Evolutionary conservation across 1,140 invertebrate genomes (phyloP).

Genomic region (Drosophila sechellia): DNA sequence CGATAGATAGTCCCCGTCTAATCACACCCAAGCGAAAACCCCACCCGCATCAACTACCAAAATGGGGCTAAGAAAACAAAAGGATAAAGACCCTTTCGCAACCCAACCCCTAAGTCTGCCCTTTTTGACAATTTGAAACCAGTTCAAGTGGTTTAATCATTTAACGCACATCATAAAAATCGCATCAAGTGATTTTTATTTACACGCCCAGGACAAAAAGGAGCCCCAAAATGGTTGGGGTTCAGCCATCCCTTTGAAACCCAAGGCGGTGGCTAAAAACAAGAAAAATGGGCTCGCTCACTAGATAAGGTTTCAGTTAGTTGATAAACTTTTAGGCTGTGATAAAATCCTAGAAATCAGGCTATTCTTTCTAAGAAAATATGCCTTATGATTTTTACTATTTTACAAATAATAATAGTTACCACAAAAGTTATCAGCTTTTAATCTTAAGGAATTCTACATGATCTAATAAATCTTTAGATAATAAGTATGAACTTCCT

Average conservation of each 20-base stretch:
- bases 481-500: too few relatives aligned
- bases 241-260: conserved; percentile 67
- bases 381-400: too few relatives aligned
- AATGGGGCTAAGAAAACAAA: conserved; percentile 65
- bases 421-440: too few relatives aligned
- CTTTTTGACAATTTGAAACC: conserved; percentile 75
- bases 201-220: conserved; percentile 63
- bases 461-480: too few relatives aligned
- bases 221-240: conserved; percentile 5
- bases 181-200: conserved; percentile 81
- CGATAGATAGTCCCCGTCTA: conserved; percentile 37
- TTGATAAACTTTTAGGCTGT: conserved; percentile 17
- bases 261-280: conserved; percentile 16
- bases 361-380: too few relatives aligned
- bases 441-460: too few relatives aligned
- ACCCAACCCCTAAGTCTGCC: conserved; percentile 7
- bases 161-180: conserved; percentile 83
- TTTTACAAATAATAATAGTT: too few relatives aligned
- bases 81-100: conserved; percentile 42
- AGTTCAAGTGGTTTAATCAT: conserved; percentile 83
- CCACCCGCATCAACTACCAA: conserved; percentile 35
- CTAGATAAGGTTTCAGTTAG: conserved; percentile 40
- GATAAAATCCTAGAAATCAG: too few relatives aligned
- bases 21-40: conserved; percentile 55
- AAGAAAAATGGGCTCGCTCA: conserved; percentile 21